Evolutionary conservation across 2,888 invertebrate genomes (phyloP).

Genomic region (Drosophila stalkeri): DNA sequence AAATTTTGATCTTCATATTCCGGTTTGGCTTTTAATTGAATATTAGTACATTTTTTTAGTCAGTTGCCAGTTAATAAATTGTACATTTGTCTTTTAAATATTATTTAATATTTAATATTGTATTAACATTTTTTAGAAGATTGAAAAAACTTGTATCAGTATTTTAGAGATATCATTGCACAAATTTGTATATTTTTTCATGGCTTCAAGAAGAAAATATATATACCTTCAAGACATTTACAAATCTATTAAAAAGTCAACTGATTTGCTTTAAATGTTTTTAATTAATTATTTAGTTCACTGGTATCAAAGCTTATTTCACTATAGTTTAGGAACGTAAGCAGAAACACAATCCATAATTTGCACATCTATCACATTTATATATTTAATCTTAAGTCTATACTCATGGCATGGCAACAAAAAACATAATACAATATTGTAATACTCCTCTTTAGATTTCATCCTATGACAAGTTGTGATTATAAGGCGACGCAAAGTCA

Average conservation of each 20-base stretch:
- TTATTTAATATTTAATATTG: conserved; percentile 13
- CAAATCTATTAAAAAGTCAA: not conserved
- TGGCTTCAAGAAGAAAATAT: not conserved
- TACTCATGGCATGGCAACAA: conserved; percentile 30
- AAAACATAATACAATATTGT: conserved; percentile 13
- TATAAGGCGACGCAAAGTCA: conserved; percentile 85
- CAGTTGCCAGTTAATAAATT: conserved; percentile 18
- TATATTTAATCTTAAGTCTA: conserved; percentile 23
- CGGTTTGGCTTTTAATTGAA: conserved; percentile 12
- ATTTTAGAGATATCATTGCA: too few relatives aligned
- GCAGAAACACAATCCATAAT: not conserved
- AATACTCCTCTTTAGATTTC: not conserved
- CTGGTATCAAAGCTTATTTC: not conserved
- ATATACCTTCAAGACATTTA: not conserved
- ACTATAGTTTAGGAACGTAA: not conserved
- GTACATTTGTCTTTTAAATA: not conserved
- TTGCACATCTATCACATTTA: conserved; percentile 33
- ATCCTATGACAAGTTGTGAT: conserved; percentile 79
- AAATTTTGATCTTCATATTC: conserved; percentile 41
- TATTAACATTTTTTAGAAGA: not conserved
- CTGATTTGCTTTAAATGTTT: not conserved
- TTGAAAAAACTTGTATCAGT: not conserved
- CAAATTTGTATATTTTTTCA: too few relatives aligned
- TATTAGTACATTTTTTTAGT: too few relatives aligned
- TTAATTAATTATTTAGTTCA: not conserved